These are phyloP conservation scores for Mesocricetus auratus DNA, from an alignment of 2,113 vertebrate species.

Conservation along the genomic window DNA sequence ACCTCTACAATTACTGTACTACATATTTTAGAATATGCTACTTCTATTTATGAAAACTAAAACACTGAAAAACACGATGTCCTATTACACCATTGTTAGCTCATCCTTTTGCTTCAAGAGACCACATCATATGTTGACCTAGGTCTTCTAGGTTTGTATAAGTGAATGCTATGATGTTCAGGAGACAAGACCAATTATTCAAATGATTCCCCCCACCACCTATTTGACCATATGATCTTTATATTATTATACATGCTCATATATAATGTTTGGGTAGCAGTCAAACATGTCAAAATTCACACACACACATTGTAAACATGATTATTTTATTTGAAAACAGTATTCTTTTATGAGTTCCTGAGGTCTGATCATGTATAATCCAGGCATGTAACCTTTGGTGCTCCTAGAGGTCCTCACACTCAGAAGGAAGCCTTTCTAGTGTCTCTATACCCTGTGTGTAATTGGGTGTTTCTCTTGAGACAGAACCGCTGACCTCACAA, in stretches of 20 bases:
- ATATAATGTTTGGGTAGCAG: neutral
- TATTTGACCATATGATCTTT: neutral
- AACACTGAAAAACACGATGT: neutral
- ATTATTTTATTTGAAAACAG: conserved; percentile 2
- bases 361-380: neutral
- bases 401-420: neutral
- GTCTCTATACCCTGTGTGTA: neutral
- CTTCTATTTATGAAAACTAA: neutral
- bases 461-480: neutral
- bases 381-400: neutral
- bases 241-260: neutral
- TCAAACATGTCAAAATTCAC: neutral
- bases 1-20: too few species aligned
- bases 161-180: neutral
- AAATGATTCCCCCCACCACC: neutral
- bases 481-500: neutral
- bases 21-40: neutral
- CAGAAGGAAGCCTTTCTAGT: neutral
- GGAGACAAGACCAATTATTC: neutral
- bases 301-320: neutral
- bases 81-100: neutral
- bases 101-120: too few species aligned
- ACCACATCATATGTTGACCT: neutral
- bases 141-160: neutral
- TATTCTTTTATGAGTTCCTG: neutral